Evolutionary conservation across 2,797 vertebrate species (phyloP).

Genomic region (Mus minutoides): DNA sequence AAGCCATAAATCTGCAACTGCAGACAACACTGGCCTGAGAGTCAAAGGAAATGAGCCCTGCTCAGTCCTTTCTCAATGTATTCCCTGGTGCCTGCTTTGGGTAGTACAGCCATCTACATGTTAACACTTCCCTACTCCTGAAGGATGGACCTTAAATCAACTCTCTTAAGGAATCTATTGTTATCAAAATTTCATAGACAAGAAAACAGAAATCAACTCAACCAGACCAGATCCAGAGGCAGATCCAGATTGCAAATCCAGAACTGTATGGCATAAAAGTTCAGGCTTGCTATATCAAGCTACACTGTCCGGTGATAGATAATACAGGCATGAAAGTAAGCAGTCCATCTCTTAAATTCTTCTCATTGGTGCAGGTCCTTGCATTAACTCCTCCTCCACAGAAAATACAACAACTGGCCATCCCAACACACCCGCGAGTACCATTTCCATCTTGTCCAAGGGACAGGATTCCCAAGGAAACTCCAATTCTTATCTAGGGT

Average conservation of each 20-base stretch:
- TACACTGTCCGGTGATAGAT: background rate
- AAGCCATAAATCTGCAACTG: background rate
- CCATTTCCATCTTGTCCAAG: background rate
- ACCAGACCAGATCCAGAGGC: background rate
- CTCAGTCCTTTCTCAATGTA: background rate
- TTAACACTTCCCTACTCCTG: background rate
- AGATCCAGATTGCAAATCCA: background rate
- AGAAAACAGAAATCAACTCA: background rate
- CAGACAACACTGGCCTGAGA: background rate
- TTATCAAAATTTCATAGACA: background rate
- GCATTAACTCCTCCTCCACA: background rate
- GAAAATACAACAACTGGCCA: background rate
- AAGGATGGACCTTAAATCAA: background rate
- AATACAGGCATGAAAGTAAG: background rate
- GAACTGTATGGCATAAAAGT: background rate
- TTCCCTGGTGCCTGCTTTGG: background rate
- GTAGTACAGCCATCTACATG: background rate
- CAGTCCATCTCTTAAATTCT: background rate
- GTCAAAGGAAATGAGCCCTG: background rate
- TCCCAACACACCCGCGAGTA: background rate
- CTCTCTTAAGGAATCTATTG: background rate
- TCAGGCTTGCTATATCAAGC: background rate
- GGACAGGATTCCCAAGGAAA: background rate
- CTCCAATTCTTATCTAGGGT: background rate
- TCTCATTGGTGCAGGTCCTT: background rate